Evolutionary conservation across 2,888 invertebrate genomes (phyloP), one percentile per base, ranked within the genome.

Genomic region (Pollenia griseotomentosa): DNA sequence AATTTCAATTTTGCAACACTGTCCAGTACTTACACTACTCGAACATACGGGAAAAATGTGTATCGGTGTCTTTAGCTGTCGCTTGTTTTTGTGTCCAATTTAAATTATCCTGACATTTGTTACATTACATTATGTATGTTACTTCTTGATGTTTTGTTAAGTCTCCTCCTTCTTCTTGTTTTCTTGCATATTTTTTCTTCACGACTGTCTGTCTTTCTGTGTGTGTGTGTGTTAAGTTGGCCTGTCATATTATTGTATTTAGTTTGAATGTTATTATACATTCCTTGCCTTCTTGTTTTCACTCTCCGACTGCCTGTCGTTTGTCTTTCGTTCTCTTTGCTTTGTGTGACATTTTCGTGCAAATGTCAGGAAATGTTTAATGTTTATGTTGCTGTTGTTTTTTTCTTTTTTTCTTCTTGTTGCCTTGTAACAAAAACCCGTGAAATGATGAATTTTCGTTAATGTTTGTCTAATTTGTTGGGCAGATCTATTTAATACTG

Each of bases 361-460:
- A 85, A 85, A 85, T 85, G 84, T 85, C 84, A 85, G 79, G 48
- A 74, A 75, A 68, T 55, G 46, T 51, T 74, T 63, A n/a, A 61
- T 59, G 66, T 42, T 42, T 51, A 23, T 42, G 9, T 23, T 46
- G 44, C 51, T 65, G 4, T 23, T 74, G 19, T 57, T 63, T 48
- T 19, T 11, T 55, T 19, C 19, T 70, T 12, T 63, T 40, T 48
- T 48, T 55, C 1, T 71, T 73, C 9, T 63, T 42, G 1, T 57
- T 40, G 44, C 77, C 14, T 71, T 48, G 14, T 42, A 16, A 53
- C n/a, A 81, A 78, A 65, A 66, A 61, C 61, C 63, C 78, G 51
- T 87, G 63, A 82, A 87, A 82, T 87, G 68, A 82, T 84, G 78
- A 74, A 82, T 87, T 78, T 84, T 74, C 84, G 59, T 84, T 78